Percentiles rank a stretch among this genome's conserved stretches.
These are phyloP conservation scores for Bos taurus DNA, from an alignment of 2,113 vertebrate genomes.

Conservation along the genomic window ARS-UCD2.0 NC_037337.1:34329001-34329500, in stretches of 20 bases:
- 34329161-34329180: constrained; percentile 14
- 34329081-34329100: constrained; percentile 47
- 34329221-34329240: background rate
- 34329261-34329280: background rate
- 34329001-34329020: background rate
- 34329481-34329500: background rate
- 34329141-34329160: background rate
- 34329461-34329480: background rate
- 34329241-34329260: background rate
- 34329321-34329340: background rate
- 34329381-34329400: background rate
- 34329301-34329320: background rate
- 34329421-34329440: background rate
- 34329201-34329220: background rate
- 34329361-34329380: background rate
- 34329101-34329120: background rate
- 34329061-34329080: constrained; percentile 40
- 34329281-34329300: background rate
- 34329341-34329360: background rate
- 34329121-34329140: constrained; percentile 54
- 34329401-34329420: background rate
- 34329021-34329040: constrained; percentile 16
- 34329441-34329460: background rate
- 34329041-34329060: background rate
- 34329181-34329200: constrained; percentile 4